Conservation (phyloP, 2,113 vertebrate genomes). For the Eretmodus cyanostictus region DNA sequence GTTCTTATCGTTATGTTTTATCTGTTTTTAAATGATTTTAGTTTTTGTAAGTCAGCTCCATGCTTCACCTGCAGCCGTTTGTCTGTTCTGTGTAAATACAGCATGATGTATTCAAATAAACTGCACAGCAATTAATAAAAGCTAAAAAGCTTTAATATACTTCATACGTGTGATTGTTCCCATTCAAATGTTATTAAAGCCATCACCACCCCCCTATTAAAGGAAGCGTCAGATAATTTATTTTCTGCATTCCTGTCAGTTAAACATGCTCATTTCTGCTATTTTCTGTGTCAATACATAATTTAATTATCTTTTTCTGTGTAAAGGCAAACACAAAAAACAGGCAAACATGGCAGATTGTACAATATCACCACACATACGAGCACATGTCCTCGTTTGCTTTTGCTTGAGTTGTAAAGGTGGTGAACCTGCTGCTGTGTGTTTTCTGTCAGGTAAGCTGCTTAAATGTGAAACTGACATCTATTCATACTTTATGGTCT, state of each 20-base stretch:
- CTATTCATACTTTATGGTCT: not conserved
- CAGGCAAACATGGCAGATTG: not conserved
- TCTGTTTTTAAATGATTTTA: not conserved
- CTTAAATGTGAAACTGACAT: not conserved
- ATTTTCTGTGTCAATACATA: not conserved
- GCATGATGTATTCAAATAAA: not conserved
- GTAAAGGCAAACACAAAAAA: not conserved
- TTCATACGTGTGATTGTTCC: not conserved
- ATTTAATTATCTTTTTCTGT: rapidly evolving
- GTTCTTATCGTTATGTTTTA: not conserved
- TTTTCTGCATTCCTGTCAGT: not conserved
- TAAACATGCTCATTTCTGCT: not conserved
- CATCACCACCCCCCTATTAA: not conserved
- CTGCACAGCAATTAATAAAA: not conserved
- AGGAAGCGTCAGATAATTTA: rapidly evolving
- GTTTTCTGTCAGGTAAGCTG: not conserved
- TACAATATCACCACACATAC: not conserved
- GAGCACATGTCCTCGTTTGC: not conserved
- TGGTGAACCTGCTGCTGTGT: not conserved
- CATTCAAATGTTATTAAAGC: not conserved
- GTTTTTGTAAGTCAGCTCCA: not conserved
- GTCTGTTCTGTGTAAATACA: not conserved
- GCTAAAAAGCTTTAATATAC: not conserved
- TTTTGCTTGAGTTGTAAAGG: not conserved
- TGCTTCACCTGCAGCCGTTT: not conserved